A percentile compares a stretch with the other conserved stretches of the same genome.
These are phyloP conservation scores for Otolemur garnettii DNA, from an alignment of 2,113 vertebrate genomes.

Conservation along the genomic window DNA sequence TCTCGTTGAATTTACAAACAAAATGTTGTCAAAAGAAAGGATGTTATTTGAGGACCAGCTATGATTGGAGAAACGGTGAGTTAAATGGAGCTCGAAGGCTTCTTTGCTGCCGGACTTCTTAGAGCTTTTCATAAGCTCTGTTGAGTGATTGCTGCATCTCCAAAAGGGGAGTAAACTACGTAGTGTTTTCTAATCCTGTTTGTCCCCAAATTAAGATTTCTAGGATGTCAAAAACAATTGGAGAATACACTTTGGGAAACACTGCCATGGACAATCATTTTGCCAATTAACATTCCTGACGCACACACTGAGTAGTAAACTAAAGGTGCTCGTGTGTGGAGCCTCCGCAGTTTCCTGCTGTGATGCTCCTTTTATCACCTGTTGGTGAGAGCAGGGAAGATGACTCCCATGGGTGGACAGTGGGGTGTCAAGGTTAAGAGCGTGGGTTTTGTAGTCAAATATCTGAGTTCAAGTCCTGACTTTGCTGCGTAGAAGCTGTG, in stretches of 20 bases:
- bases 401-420: not conserved
- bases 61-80: not conserved
- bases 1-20: not conserved
- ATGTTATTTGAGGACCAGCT: not conserved
- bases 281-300: not conserved
- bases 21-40: not conserved
- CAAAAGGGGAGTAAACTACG: not conserved
- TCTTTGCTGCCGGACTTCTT: not conserved
- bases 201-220: not conserved
- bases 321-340: not conserved
- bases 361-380: not conserved
- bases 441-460: not conserved
- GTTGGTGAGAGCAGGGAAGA: too few relatives aligned
- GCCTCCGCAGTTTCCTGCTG: not conserved
- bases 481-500: not conserved
- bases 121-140: not conserved
- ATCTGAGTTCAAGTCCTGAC: not conserved
- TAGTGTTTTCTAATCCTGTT: not conserved
- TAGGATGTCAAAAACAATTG: not conserved
- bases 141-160: not conserved
- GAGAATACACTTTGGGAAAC: not conserved
- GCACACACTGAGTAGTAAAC: not conserved
- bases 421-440: not conserved
- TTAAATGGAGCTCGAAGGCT: not conserved
- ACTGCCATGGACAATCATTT: not conserved